A percentile compares a stretch with the other conserved stretches of the same genome.
phyloP scores from a whole-genome alignment of 2,888 invertebrate genomes.

The Ferrisia virgata region DNA sequence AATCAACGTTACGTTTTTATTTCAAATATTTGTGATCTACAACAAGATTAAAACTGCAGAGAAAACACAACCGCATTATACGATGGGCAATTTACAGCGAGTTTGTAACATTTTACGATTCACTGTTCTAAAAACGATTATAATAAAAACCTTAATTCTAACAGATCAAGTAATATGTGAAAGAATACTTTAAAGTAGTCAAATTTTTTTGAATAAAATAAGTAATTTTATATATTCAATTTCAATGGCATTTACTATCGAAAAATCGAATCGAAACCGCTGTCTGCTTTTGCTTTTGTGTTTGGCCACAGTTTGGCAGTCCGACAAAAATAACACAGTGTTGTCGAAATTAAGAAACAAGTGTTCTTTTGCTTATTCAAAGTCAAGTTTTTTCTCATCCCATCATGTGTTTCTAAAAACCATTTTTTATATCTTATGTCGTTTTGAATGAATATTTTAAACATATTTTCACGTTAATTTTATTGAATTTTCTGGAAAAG shows the following conservation, averaged over 20 bases:
- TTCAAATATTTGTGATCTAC: not conserved
- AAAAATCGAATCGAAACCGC: not conserved
- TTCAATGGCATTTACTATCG: too few relatives aligned
- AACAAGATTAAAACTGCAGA: conserved; percentile 1
- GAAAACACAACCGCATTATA: conserved; percentile 36
- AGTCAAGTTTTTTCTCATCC: not conserved
- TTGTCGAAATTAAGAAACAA: not conserved
- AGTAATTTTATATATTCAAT: too few relatives aligned
- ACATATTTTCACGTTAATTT: not conserved
- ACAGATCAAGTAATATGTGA: not conserved
- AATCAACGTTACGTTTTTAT: not conserved
- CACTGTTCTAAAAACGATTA: not conserved
- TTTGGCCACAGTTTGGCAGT: not conserved
- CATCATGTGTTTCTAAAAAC: not conserved
- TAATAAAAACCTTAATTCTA: not conserved
- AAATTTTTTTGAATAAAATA: not conserved
- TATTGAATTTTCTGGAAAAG: not conserved
- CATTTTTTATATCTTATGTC: not conserved
- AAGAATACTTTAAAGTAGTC: not conserved
- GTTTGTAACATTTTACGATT: not conserved
- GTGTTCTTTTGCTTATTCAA: not conserved
- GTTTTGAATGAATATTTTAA: not conserved
- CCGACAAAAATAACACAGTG: not conserved
- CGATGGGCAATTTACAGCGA: not conserved
- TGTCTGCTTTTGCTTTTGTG: not conserved